Conservation (phyloP, 2,113 vertebrate genomes). For the Ptyas mucosa region DNA sequence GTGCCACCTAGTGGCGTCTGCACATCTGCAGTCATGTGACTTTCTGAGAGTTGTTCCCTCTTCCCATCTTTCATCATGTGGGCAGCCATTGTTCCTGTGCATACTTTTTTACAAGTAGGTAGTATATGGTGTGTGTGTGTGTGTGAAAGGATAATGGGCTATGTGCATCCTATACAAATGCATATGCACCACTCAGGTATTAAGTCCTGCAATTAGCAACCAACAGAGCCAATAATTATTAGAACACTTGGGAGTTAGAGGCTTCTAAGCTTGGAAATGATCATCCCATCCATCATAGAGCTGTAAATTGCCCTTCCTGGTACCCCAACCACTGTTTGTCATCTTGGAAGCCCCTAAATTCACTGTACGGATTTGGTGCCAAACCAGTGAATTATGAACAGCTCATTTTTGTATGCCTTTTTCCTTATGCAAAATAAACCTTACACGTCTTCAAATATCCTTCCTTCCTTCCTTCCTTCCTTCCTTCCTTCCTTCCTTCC, state of each 20-base stretch:
- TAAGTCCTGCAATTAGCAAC: background rate
- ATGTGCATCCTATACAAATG: background rate
- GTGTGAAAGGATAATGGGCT: background rate
- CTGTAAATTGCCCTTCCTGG: background rate
- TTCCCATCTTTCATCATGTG: background rate
- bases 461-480: background rate
- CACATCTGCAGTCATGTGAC: background rate
- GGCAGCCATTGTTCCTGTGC: background rate
- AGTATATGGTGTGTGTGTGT: background rate
- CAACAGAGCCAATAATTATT: background rate
- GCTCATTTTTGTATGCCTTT: background rate
- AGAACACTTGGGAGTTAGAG: background rate
- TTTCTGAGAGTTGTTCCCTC: background rate
- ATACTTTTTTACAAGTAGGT: background rate
- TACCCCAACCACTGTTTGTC: background rate
- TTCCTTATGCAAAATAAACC: background rate
- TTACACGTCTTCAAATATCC: background rate
- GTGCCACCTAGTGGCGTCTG: conserved; percentile 7
- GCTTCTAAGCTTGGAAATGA: background rate
- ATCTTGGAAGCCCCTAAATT: background rate
- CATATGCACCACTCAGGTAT: background rate
- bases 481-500: background rate
- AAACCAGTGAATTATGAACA: background rate
- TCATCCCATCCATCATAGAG: background rate
- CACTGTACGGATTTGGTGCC: background rate